Evolutionary conservation across 1,140 invertebrate genomes (phyloP).

Genomic region (Pseudoatta argentina): DNA sequence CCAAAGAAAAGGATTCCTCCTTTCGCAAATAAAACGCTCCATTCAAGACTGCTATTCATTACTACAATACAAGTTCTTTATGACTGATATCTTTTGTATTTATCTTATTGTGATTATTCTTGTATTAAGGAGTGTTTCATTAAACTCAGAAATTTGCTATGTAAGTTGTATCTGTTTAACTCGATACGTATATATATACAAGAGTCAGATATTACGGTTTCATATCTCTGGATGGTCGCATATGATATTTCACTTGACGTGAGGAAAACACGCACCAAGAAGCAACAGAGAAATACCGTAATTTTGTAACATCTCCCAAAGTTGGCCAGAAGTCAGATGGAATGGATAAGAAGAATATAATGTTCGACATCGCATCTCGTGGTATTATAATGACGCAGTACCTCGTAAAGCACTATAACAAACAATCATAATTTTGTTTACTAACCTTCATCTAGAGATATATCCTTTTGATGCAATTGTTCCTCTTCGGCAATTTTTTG

Average conservation of each 20-base stretch:
- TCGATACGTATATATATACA: background rate
- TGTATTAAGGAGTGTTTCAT: background rate
- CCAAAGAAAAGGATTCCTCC: background rate
- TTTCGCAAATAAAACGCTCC: background rate
- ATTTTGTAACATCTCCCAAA: conserved; percentile 15
- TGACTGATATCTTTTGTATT: background rate
- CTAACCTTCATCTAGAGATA: background rate
- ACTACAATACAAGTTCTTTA: background rate
- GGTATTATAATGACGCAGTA: background rate
- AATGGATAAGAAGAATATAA: conserved; percentile 19
- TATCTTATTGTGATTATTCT: background rate
- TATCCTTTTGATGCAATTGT: background rate
- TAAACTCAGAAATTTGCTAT: conserved; percentile 18
- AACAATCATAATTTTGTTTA: background rate
- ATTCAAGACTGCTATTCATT: background rate
- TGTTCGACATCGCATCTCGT: background rate
- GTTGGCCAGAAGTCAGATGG: background rate
- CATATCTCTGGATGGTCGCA: conserved; percentile 30
- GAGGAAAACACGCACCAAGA: conserved; percentile 38
- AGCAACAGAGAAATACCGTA: conserved; percentile 43
- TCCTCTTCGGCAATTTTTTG: background rate
- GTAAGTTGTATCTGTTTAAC: conserved; percentile 17
- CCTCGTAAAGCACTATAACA: background rate
- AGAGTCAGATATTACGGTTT: conserved; percentile 16
- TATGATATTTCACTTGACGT: conserved; percentile 24